Conservation (phyloP, 2,113 vertebrate genomes). For the Hemibagrus wyckioides region DNA sequence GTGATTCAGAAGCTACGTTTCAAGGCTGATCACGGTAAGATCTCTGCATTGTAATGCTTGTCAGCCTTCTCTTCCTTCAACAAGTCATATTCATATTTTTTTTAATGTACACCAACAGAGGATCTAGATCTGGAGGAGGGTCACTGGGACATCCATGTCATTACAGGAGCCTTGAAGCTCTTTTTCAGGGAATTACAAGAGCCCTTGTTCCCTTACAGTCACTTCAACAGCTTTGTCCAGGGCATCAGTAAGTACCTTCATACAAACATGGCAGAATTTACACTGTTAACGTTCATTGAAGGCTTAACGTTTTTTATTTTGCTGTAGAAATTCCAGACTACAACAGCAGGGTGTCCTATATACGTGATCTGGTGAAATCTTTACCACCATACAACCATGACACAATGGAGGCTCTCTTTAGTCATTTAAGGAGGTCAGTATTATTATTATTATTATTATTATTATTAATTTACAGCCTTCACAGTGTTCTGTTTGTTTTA, state of each 20-base stretch:
- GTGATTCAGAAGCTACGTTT: conserved; percentile 92
- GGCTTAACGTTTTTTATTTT: neutral
- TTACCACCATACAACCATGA: conserved; percentile 81
- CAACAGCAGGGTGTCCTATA: conserved; percentile 61
- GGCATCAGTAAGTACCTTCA: conserved; percentile 81
- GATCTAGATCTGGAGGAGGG: conserved; percentile 87
- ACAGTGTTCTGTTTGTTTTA: neutral
- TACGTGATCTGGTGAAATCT: conserved; percentile 79
- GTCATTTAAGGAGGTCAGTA: conserved; percentile 84
- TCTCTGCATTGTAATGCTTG: neutral
- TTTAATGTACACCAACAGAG: conserved; percentile 74
- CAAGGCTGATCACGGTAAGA: conserved; percentile 88
- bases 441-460: neutral
- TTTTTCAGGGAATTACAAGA: conserved; percentile 91
- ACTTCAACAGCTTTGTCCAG: conserved; percentile 83
- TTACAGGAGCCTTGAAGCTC: conserved; percentile 90
- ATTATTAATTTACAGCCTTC: neutral
- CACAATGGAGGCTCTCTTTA: conserved; percentile 86
- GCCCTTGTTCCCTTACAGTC: conserved; percentile 85
- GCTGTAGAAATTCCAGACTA: conserved; percentile 79
- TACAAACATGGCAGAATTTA: neutral
- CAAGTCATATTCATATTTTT: neutral
- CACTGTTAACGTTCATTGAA: neutral
- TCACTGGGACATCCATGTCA: conserved; percentile 91
- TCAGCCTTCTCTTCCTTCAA: neutral